Evolutionary conservation across 1,140 invertebrate species (phyloP), one percentile per base, ranked within the genome.

Genomic region (Drosophila subobscura): DNA sequence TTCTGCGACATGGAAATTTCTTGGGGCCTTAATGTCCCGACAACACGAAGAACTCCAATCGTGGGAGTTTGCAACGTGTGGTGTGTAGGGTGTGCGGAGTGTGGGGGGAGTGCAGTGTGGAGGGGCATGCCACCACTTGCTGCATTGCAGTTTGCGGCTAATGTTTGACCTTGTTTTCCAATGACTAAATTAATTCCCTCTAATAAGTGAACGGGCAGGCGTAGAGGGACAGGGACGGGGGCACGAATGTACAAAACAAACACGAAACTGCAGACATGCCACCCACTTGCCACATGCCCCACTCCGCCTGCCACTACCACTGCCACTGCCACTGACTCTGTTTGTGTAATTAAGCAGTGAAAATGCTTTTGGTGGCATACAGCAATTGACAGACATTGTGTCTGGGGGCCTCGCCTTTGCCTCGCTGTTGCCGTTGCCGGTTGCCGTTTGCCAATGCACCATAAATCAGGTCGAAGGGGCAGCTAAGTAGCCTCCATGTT

Each of bases 131-230:
- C 33, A 37, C 33, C 33, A 81, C 78, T 67, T 88, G 83, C 84
- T 90, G 85, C 85, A 89, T 80, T 89, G 85, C 85, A 89, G 85
- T 85, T 89, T 81, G 77, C 77, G 86, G 85, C 81, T 89, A 90
- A 89, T 90, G 85, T 89, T 73, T 89, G 85, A 89, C 85, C 85
- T 89, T 89, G 86, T 89, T 89, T 89, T 71, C 61, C 78, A 89
- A 88, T 88, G 83, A 88, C 79, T 88, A 88, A 88, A 88, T 88
- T 88, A 88, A 88, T 88, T 88, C 84, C 83, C 88, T 27, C 25
- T 88, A 88, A 88, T 88, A 88, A 88, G 84, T 78, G 79, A 49
- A 57, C 52, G 68, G 64, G 57, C 27, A 5, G 40, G 29, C n/a
- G n/a, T n/a, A 7, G 14, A 10, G 4, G n/a, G 14, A 12, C n/a